These are phyloP conservation scores for Yponomeuta plumbellus DNA, from an alignment of 2,888 invertebrate species.

Conservation along the genomic window DNA sequence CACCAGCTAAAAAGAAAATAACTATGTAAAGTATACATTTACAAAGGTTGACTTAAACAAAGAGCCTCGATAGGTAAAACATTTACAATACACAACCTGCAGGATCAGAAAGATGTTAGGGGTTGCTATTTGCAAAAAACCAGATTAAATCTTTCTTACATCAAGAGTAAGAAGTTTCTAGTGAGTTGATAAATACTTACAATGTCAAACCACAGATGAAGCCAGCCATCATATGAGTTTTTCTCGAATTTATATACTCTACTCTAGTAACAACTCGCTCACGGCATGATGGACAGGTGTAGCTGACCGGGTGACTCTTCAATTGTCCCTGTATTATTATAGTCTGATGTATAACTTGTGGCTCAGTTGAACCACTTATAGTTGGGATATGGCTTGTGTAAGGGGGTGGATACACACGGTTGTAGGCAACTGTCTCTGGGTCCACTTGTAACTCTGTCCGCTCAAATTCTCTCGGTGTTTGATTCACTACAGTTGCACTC, in stretches of 20 bases:
- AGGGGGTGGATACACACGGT: conserved; percentile 53
- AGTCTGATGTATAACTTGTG: conserved; percentile 43
- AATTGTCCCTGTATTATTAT: conserved; percentile 46
- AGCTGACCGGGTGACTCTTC: conserved; percentile 43
- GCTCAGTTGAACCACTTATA: conserved; percentile 20
- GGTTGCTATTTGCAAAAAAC: no score
- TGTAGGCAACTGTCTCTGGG: conserved; percentile 30
- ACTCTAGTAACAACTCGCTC: conserved; percentile 53
- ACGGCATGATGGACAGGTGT: conserved; percentile 50
- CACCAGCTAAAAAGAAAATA: conserved; percentile 58
- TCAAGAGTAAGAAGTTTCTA: no score
- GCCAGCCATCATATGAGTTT: conserved; percentile 63
- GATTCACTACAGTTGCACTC: conserved; percentile 6
- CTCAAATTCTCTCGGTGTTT: conserved; percentile 23
- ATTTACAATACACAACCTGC: no score
- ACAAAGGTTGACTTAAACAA: no score
- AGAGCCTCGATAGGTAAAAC: no score
- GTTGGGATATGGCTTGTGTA: conserved; percentile 32
- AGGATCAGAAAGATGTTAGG: no score
- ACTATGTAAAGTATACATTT: not conserved
- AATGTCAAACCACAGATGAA: conserved; percentile 60
- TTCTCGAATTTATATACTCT: conserved; percentile 50
- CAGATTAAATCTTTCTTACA: no score
- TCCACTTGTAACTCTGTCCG: conserved; percentile 31
- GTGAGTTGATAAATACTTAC: conserved; percentile 38